A percentile compares a stretch with the other conserved stretches of the same genome.
phyloP scores from a whole-genome alignment of 1,140 invertebrate species.

The Chlorops oryzae region DNA sequence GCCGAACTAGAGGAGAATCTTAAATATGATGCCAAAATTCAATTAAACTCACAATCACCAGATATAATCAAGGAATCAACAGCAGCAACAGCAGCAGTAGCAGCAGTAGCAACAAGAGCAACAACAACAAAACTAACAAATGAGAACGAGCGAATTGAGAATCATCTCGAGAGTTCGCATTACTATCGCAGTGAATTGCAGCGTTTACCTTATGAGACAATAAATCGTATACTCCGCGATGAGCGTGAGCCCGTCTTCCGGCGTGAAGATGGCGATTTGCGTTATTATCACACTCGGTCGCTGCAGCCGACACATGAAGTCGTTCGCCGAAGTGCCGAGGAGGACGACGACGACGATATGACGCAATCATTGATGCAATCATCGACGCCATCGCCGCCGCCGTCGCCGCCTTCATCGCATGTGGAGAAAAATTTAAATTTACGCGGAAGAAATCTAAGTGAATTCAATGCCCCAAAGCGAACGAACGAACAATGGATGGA shows the following conservation, averaged over 20 bases:
- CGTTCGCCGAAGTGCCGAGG: slow-evolving; percentile 4
- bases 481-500: too few species aligned
- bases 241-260: slow-evolving; percentile 33
- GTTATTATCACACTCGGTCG: slow-evolving; percentile 28
- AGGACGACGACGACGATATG: too few species aligned
- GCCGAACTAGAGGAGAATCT: too few species aligned
- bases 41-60: too few species aligned
- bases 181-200: slow-evolving; percentile 11
- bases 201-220: slow-evolving; percentile 27
- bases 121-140: too few species aligned
- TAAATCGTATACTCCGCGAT: slow-evolving; percentile 38
- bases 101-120: too few species aligned
- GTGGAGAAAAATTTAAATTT: not conserved
- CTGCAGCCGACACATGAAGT: slow-evolving; percentile 17
- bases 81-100: too few species aligned
- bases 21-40: too few species aligned
- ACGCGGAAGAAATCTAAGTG: too few species aligned
- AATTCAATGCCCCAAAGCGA: too few species aligned
- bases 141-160: not conserved
- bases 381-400: not conserved
- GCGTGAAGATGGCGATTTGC: slow-evolving; percentile 22
- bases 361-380: not conserved
- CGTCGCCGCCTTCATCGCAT: too few species aligned
- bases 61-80: not conserved
- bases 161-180: not conserved